Conservation (phyloP, 2,888 invertebrate species). For the Trachelus iudaicus region DNA sequence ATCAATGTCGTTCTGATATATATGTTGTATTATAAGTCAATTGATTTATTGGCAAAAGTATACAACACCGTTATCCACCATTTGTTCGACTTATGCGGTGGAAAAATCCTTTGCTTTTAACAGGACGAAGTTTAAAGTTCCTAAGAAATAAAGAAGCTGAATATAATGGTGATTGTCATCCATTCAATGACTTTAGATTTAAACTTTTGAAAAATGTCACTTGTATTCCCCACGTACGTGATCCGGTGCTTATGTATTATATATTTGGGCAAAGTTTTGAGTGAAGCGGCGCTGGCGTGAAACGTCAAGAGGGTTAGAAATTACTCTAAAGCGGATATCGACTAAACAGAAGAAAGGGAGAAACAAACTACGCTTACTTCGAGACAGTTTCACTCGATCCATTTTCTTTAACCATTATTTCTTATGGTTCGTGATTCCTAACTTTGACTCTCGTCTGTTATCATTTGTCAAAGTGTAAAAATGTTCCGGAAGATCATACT, state of each 20-base stretch:
- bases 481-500: background rate
- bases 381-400: background rate
- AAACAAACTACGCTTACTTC: background rate
- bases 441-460: background rate
- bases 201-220: background rate
- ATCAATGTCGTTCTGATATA: background rate
- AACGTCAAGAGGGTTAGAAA: background rate
- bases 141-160: background rate
- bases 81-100: background rate
- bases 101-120: background rate
- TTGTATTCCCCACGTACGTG: background rate
- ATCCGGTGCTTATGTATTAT: background rate
- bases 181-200: background rate
- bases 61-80: background rate
- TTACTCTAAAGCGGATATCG: constrained; percentile 33
- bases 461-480: background rate
- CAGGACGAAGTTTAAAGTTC: background rate
- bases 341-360: constrained; percentile 41
- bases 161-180: background rate
- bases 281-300: background rate
- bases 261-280: background rate
- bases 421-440: background rate
- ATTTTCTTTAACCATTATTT: background rate
- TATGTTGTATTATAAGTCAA: background rate
- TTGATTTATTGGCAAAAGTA: background rate